Evolutionary conservation across 2,888 invertebrate species (phyloP), one percentile per base, ranked within the genome.

Genomic region (Tetranychus truncatus): DNA sequence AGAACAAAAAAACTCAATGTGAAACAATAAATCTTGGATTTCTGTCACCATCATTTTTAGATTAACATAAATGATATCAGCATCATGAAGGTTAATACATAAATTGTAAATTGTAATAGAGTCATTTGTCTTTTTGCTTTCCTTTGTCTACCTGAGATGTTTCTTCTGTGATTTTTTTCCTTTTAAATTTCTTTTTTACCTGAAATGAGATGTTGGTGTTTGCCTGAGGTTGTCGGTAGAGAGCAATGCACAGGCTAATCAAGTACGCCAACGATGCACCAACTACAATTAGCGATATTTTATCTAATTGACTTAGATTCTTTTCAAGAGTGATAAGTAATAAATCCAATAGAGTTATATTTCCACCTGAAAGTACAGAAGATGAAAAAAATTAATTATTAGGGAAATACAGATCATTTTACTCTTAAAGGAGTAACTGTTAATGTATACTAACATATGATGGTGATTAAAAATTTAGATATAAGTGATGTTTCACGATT

Each of bases 221-320:
- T 4, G 15, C 55, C 9, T 55, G 55, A 55, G 77, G 77, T 67
- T 73, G 73, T 8, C 55, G 55, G 44, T 73, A 71, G 18, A 71
- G 46, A 45, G 73, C 55, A 11, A 76, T 55, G 9, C 76, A 72
- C 71, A 76, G 45, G 9, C 75, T 76, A 4, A 71, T 24, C 45
- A 78, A 15, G 55, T 55, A 55, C 2, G 55, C 55, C 55, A 55
- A 55, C 7, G 15, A 9, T 15, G 55, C 55, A 15, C 11, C 55
- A 15, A 55, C 55, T 15, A 15, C 55, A 55, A 55, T 55, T 3
- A 55, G 15, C 11, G 55, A 55, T 9, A 55, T 55, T 15, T 2
- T 9, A 55, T 55, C 15, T 55, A 55, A 55, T 55, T 55, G 55
- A 55, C 55, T 55, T 9, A 55, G 55, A 55, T 55, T 9, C 9